Conservation (phyloP, 2,797 vertebrate genomes). For the Triplophysa bombifrons region DNA sequence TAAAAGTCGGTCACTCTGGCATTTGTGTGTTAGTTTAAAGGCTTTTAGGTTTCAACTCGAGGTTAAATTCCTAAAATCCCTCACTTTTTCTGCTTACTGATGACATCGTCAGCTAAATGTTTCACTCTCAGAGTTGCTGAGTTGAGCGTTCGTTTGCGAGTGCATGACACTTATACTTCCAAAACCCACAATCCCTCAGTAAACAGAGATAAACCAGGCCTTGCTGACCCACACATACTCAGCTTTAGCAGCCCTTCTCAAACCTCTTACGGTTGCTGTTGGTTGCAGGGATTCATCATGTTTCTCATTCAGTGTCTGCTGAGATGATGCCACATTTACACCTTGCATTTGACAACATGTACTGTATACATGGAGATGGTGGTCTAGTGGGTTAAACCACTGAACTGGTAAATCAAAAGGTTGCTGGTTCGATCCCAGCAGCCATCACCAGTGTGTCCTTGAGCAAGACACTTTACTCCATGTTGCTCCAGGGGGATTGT, state of each 20-base stretch:
- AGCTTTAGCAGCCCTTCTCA: conserved; percentile 40
- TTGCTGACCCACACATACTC: conserved; percentile 57
- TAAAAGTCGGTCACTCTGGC: not conserved
- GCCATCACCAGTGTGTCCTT: no score
- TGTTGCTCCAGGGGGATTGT: no score
- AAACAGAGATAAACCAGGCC: conserved; percentile 56
- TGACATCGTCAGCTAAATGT: conserved; percentile 33
- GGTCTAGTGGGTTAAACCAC: no score
- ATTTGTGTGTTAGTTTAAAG: conserved; percentile 3
- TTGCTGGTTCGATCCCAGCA: no score
- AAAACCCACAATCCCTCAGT: conserved; percentile 54
- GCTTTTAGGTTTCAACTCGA: conserved; percentile 12
- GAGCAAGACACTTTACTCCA: no score
- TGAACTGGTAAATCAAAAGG: no score
- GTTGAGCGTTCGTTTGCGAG: conserved; percentile 13
- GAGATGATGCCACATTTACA: not conserved
- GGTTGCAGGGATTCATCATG: conserved; percentile 20
- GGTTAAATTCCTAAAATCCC: conserved; percentile 23
- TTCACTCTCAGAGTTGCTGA: conserved; percentile 33
- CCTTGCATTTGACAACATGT: not conserved
- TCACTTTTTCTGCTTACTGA: not conserved
- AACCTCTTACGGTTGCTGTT: conserved; percentile 11
- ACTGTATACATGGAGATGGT: no score
- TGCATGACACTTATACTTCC: conserved; percentile 44
- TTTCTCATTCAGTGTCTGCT: conserved; percentile 25